Conservation (phyloP, 2,113 vertebrate species). For the Erythrocercus mccallii region DNA sequence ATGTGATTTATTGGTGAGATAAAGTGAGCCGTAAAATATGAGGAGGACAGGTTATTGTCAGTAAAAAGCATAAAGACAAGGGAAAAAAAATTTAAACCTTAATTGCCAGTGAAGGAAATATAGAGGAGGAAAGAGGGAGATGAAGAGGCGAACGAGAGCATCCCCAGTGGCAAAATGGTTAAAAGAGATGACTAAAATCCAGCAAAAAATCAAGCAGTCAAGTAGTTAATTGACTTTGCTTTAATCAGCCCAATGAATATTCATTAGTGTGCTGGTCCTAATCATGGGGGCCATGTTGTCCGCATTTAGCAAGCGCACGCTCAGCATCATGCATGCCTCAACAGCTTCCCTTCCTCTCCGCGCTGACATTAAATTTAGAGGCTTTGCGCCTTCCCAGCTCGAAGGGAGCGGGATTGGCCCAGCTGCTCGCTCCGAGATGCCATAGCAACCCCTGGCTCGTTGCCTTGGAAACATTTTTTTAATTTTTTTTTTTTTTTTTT, state of each 20-base stretch:
- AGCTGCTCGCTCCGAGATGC: conserved; percentile 91
- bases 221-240: conserved; percentile 81
- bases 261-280: conserved; percentile 75
- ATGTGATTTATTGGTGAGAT: neutral
- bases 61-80: conserved; percentile 2
- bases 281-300: conserved; percentile 71
- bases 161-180: conserved; percentile 58
- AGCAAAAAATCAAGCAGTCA: conserved; percentile 71
- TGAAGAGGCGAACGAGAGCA: conserved; percentile 34
- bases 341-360: conserved; percentile 83
- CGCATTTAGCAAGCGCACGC: conserved; percentile 66
- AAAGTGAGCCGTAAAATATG: neutral
- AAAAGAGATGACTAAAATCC: conserved; percentile 67
- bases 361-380: conserved; percentile 84
- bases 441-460: conserved; percentile 98
- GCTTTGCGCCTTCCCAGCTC: conserved; percentile 84
- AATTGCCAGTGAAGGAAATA: conserved; percentile 9
- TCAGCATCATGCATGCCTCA: conserved; percentile 81
- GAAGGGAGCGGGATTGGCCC: conserved; percentile 92
- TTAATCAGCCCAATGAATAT: conserved; percentile 80
- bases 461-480: conserved; percentile 86
- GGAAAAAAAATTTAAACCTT: neutral
- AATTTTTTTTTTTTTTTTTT: neutral
- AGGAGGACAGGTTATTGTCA: neutral
- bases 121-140: neutral